A percentile compares a stretch with the other conserved stretches of the same genome.
Conservation (phyloP, 2,113 vertebrate genomes). For the Pelecanus crispus region DNA sequence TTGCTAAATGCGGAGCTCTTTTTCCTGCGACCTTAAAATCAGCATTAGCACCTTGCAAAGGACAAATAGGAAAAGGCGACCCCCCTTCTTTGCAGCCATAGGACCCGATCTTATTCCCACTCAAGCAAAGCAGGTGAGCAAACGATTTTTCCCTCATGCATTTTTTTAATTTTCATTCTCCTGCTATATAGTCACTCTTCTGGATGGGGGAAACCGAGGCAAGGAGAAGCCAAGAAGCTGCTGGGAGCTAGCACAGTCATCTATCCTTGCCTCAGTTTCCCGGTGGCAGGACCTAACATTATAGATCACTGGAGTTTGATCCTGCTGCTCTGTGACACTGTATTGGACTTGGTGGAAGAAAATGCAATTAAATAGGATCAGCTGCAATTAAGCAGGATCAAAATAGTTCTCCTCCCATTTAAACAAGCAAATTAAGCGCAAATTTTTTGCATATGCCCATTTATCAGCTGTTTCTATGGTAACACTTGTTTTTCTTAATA, state of each 20-base stretch:
- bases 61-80: neutral
- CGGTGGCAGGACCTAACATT: neutral
- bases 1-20: neutral
- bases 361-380: neutral
- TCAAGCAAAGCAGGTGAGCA: neutral
- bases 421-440: conserved; percentile 41
- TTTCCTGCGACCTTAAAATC: neutral
- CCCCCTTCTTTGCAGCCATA: neutral
- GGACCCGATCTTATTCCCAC: neutral
- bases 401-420: conserved; percentile 41
- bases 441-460: neutral
- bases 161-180: neutral
- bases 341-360: neutral
- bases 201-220: neutral
- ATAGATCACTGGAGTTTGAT: neutral
- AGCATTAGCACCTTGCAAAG: neutral
- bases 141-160: rapidly evolving
- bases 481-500: conserved; percentile 16
- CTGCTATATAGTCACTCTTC: rapidly evolving
- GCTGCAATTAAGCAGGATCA: conserved; percentile 27
- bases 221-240: neutral
- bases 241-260: neutral
- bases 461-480: conserved; percentile 36
- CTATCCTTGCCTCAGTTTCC: neutral
- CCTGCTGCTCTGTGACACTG: neutral